A percentile compares a stretch with the other conserved stretches of the same genome.
phyloP scores from a whole-genome alignment of 1,140 invertebrate genomes.

The Globodera rostochiensis region DNA sequence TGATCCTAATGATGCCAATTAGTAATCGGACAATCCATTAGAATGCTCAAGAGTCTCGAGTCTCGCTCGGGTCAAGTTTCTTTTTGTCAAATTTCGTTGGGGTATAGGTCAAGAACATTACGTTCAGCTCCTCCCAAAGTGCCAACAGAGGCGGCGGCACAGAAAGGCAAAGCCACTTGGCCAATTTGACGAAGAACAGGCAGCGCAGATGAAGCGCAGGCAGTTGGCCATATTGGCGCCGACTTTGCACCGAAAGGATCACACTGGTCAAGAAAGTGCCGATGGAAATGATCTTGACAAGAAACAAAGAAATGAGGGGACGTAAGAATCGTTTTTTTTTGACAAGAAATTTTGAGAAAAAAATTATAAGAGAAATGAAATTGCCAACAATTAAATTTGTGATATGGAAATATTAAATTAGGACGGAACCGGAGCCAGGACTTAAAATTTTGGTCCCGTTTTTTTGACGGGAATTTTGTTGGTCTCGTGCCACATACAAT shows the following conservation, averaged over 20 bases:
- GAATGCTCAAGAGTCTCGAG: no score
- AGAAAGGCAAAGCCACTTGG: constrained; percentile 47
- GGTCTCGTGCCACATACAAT: constrained; percentile 12
- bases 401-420: no score
- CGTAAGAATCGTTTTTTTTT: neutral
- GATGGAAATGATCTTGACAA: constrained; percentile 57
- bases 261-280: constrained; percentile 63
- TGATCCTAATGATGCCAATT: constrained; percentile 8
- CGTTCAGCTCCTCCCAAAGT: constrained; percentile 62
- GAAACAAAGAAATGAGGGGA: neutral
- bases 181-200: constrained; percentile 55
- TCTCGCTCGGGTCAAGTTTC: no score
- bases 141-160: constrained; percentile 57
- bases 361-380: neutral
- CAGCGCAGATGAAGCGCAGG: constrained; percentile 54
- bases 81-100: no score
- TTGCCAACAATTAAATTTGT: neutral
- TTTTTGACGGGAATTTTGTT: no score
- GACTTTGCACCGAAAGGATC: constrained; percentile 60
- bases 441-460: no score
- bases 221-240: constrained; percentile 60
- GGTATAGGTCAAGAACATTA: constrained; percentile 14
- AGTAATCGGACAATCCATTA: neutral
- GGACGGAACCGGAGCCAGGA: no score
- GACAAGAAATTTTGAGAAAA: no score